phyloP scores from a whole-genome alignment of 2,113 vertebrate species.

The Bombycilla garrulus region DNA sequence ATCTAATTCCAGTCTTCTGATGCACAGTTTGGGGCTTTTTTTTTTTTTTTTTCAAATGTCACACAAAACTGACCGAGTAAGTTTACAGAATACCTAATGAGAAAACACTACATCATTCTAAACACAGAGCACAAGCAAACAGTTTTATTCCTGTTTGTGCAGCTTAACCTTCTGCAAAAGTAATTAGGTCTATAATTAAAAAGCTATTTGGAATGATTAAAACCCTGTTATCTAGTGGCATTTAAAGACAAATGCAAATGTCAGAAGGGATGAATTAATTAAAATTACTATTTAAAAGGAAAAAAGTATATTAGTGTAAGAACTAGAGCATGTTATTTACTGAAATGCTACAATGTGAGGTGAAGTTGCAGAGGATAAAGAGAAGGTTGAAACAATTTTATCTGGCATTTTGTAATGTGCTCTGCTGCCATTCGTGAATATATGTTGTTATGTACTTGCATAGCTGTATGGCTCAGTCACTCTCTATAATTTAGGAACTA shows the following conservation, averaged over 20 bases:
- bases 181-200: constrained; percentile 82
- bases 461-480: neutral
- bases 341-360: constrained; percentile 60
- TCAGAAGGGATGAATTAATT: constrained; percentile 80
- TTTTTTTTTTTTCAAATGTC: constrained; percentile 28
- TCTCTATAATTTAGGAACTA: neutral
- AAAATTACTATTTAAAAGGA: constrained; percentile 72
- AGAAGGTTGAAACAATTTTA: constrained; percentile 28
- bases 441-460: neutral
- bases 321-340: constrained; percentile 55
- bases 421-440: neutral
- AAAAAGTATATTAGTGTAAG: constrained; percentile 56
- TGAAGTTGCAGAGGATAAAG: constrained; percentile 19
- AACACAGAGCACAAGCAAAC: constrained; percentile 69
- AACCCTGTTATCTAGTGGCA: constrained; percentile 77
- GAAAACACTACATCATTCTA: constrained; percentile 67
- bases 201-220: constrained; percentile 82
- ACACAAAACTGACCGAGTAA: constrained; percentile 61
- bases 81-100: constrained; percentile 67
- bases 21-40: neutral
- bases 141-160: constrained; percentile 77
- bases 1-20: constrained; percentile 29
- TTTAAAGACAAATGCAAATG: constrained; percentile 84
- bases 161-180: constrained; percentile 80
- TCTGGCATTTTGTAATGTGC: neutral